A percentile compares a stretch with the other conserved stretches of the same genome.
These are phyloP conservation scores for Istiophorus platypterus DNA, from an alignment of 2,113 vertebrate species.

Conservation along the genomic window DNA sequence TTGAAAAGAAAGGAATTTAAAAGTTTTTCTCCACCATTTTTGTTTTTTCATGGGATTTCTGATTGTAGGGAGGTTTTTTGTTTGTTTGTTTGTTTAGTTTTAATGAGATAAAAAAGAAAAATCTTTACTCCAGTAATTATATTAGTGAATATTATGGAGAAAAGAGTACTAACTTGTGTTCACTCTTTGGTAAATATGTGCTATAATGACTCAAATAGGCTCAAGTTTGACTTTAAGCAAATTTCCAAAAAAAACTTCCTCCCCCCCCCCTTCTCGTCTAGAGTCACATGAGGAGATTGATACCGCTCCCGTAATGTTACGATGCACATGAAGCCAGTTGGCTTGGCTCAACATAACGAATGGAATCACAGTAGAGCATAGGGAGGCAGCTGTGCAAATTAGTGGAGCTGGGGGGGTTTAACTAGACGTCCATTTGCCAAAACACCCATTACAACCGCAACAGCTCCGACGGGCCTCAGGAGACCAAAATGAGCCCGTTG, in stretches of 20 bases:
- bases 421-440: too few species aligned
- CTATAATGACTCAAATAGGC: background rate
- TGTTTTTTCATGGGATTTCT: background rate
- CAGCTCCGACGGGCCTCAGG: too few species aligned
- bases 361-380: too few species aligned
- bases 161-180: conserved; percentile 12
- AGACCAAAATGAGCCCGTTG: too few species aligned
- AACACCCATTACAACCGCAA: too few species aligned
- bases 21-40: background rate
- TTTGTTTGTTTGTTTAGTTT: background rate
- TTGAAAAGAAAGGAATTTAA: background rate
- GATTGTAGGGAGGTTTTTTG: background rate
- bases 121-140: conserved; percentile 18
- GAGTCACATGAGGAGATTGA: background rate
- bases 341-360: background rate
- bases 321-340: background rate
- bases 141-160: conserved; percentile 34
- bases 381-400: too few species aligned
- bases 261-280: background rate
- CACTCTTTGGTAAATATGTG: conserved; percentile 20
- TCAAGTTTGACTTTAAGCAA: conserved; percentile 1
- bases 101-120: conserved; percentile 7
- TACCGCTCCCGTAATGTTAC: too few species aligned
- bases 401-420: too few species aligned
- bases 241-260: background rate